These are phyloP conservation scores for Gobiocypris rarus DNA, from an alignment of 2,113 vertebrate species.

Conservation along the genomic window DNA sequence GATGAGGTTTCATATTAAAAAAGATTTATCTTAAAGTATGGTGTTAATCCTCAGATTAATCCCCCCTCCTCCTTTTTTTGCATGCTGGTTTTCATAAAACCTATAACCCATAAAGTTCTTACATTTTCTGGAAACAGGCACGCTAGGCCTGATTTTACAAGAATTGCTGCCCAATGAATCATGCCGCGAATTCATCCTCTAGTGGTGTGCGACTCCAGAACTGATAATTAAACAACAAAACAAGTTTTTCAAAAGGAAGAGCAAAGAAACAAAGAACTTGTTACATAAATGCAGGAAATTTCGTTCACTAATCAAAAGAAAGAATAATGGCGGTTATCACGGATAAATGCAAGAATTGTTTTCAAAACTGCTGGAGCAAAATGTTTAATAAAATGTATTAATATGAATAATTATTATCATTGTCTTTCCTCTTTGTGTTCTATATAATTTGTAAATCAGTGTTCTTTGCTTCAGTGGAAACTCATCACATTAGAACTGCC, in stretches of 20 bases:
- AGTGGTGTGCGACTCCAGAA: constrained; percentile 54
- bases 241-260: constrained; percentile 57
- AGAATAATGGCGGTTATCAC: constrained; percentile 32
- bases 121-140: constrained; percentile 76
- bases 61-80: constrained; percentile 30
- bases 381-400: constrained; percentile 44
- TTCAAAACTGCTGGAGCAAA: constrained; percentile 39
- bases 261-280: constrained; percentile 58
- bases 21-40: constrained; percentile 80
- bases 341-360: constrained; percentile 28
- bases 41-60: constrained; percentile 78
- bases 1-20: constrained; percentile 81
- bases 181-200: constrained; percentile 70
- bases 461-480: constrained; percentile 35
- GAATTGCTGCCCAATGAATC: constrained; percentile 77
- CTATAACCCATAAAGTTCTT: constrained; percentile 77
- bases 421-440: constrained; percentile 29
- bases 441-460: constrained; percentile 41
- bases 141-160: constrained; percentile 73
- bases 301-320: constrained; percentile 30
- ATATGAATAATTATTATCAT: constrained; percentile 40
- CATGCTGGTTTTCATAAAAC: constrained; percentile 71
- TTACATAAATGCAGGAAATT: constrained; percentile 55
- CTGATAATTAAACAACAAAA: constrained; percentile 70
- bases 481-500: constrained; percentile 65